Conservation (phyloP, 2,797 vertebrate species). For the Semaprochilodus insignis region DNA sequence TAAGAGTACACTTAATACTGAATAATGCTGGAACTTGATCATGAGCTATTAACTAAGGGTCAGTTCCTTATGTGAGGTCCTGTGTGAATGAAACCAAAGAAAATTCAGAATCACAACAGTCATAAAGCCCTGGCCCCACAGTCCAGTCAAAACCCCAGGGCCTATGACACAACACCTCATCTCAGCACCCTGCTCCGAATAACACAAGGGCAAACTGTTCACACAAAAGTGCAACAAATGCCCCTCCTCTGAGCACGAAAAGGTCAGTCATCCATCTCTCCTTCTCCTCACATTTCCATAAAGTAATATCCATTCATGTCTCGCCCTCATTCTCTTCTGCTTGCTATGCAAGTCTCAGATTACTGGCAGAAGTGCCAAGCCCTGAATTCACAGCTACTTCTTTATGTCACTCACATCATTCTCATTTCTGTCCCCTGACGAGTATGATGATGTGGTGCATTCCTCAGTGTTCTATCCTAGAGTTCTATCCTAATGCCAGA, state of each 20-base stretch:
- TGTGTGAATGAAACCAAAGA: background rate
- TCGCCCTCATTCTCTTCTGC: background rate
- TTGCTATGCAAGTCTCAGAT: conserved; percentile 9
- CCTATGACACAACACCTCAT: conserved; percentile 25
- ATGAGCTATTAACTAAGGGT: background rate
- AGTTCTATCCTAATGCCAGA: background rate
- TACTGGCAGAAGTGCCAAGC: conserved; percentile 28
- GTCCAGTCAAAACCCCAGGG: background rate
- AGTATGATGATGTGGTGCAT: background rate
- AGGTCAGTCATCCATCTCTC: background rate
- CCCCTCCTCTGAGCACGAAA: conserved; percentile 10
- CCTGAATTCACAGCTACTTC: background rate
- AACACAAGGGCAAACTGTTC: conserved; percentile 5
- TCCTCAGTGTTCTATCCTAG: background rate
- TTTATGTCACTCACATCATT: conserved; percentile 19
- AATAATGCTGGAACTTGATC: background rate
- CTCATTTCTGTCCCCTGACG: background rate
- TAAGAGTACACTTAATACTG: background rate
- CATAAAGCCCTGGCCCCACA: conserved; percentile 8
- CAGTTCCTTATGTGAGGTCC: background rate
- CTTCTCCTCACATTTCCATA: conserved; percentile 14
- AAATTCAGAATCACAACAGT: background rate
- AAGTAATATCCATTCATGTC: conserved; percentile 21
- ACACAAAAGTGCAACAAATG: conserved; percentile 39
- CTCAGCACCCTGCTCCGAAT: background rate